These are phyloP conservation scores for Didymodactylos carnosus DNA, from an alignment of 2,888 invertebrate species.

Conservation along the genomic window DNA sequence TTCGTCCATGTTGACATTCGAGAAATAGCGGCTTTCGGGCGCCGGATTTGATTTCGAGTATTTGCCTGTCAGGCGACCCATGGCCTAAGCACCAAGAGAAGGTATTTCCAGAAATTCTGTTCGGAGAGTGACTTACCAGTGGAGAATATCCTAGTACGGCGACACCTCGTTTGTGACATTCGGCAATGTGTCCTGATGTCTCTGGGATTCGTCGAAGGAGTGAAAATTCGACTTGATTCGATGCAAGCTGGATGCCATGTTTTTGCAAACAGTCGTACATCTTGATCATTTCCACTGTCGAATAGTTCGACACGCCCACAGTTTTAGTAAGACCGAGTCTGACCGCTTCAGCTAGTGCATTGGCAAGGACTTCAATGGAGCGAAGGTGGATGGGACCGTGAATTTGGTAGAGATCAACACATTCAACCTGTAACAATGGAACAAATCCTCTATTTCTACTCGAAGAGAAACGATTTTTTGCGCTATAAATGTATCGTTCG, in stretches of 20 bases:
- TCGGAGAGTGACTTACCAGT: not conserved
- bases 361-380: not conserved
- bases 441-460: no score
- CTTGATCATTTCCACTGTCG: not conserved
- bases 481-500: no score
- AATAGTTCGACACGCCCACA: not conserved
- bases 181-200: not conserved
- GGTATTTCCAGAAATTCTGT: not conserved
- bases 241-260: not conserved
- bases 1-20: not conserved
- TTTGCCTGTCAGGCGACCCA: not conserved
- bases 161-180: not conserved
- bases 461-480: no score
- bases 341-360: not conserved
- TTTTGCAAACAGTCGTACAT: not conserved
- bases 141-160: not conserved
- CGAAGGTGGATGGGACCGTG: not conserved
- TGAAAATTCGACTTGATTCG: not conserved
- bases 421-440: not conserved
- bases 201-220: not conserved
- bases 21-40: not conserved
- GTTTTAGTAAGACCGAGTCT: not conserved
- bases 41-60: not conserved
- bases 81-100: not conserved
- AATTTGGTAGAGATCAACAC: not conserved